These are phyloP conservation scores for Arctocebus calabarensis DNA, from an alignment of 2,797 vertebrate species.

Conservation along the genomic window DNA sequence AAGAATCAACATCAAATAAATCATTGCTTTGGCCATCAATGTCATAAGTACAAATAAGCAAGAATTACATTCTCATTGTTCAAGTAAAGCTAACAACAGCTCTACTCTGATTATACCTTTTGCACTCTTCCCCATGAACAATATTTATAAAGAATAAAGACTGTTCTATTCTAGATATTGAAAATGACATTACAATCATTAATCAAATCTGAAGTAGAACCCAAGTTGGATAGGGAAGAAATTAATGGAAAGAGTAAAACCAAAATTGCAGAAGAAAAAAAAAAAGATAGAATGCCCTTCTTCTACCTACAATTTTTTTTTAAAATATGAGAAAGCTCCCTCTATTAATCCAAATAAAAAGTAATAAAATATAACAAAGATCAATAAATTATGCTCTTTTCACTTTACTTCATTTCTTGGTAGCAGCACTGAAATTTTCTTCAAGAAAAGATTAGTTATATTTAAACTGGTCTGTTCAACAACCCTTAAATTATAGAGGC, in stretches of 20 bases:
- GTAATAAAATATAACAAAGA: background rate
- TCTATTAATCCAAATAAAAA: no score
- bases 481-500: background rate
- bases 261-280: constrained; percentile 1
- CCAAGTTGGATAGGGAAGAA: background rate
- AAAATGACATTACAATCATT: constrained; percentile 14
- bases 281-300: background rate
- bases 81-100: constrained; percentile 7
- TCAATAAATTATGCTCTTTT: background rate
- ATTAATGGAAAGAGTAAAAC: background rate
- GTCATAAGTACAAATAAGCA: background rate
- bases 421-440: background rate
- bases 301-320: background rate
- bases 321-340: background rate
- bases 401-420: background rate
- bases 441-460: background rate
- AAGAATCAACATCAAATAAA: constrained; percentile 15
- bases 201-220: background rate
- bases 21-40: background rate
- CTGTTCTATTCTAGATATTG: background rate
- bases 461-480: background rate
- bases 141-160: constrained; percentile 56
- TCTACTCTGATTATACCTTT: background rate
- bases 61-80: background rate
- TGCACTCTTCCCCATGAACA: background rate